Conservation (phyloP, 2,888 invertebrate genomes). For the Punctoribates punctum region DNA sequence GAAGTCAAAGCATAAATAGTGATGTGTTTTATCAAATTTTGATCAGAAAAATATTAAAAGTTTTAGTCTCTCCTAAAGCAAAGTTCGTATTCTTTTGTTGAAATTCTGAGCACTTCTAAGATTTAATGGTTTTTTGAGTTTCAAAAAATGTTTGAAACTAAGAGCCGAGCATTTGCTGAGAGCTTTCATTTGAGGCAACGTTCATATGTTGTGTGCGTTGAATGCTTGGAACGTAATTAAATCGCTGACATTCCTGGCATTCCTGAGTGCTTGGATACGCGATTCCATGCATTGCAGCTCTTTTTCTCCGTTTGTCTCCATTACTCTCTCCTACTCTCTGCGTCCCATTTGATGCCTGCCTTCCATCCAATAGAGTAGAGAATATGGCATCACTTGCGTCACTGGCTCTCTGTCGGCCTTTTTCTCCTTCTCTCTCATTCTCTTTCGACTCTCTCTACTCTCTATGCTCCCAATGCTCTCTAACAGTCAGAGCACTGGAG, state of each 20-base stretch:
- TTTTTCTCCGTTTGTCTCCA: background rate
- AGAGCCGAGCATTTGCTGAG: background rate
- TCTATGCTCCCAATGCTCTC: background rate
- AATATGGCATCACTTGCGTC: constrained; percentile 33
- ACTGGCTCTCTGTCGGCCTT: constrained; percentile 13
- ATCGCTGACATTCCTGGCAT: constrained; percentile 41
- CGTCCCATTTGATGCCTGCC: constrained; percentile 6
- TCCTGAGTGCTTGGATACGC: constrained; percentile 38
- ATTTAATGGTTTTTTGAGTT: constrained; percentile 15
- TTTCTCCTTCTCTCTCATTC: background rate
- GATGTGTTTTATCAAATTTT: too few species aligned
- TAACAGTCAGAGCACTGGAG: background rate
- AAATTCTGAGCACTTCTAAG: background rate
- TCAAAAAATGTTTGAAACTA: constrained; percentile 7
- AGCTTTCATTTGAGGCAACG: background rate
- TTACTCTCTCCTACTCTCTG: constrained; percentile 23
- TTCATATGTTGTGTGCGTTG: constrained; percentile 18
- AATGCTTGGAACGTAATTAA: constrained; percentile 35
- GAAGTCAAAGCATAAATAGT: too few species aligned
- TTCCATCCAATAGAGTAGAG: constrained; percentile 9
- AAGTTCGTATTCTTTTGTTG: background rate
- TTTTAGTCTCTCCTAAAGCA: too few species aligned
- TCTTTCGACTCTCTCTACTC: constrained; percentile 3
- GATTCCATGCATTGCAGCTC: background rate
- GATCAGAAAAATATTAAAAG: too few species aligned